phyloP scores from a whole-genome alignment of 2,888 invertebrate species.

The Patella caerulea region DNA sequence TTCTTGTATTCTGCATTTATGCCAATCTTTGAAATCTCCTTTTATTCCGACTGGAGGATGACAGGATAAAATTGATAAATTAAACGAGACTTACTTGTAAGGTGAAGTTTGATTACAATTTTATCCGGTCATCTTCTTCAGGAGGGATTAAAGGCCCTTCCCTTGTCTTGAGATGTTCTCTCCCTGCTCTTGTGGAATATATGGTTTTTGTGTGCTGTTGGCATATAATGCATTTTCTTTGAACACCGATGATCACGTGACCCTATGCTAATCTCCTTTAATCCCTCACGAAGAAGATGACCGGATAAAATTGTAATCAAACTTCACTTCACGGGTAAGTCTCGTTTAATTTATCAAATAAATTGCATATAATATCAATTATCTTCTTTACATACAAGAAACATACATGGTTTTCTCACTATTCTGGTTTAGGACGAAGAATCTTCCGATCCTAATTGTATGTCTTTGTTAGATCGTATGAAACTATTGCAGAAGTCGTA shows the following conservation, averaged over 20 bases:
- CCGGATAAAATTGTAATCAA: conserved; percentile 6
- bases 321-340: neutral
- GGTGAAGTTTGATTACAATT: conserved; percentile 2
- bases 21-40: neutral
- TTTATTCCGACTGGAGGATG: neutral
- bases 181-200: neutral
- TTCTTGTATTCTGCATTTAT: neutral
- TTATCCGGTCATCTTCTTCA: conserved; percentile 1
- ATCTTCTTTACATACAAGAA: too few species aligned
- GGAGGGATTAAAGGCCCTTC: conserved; percentile 3
- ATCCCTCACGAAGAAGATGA: conserved; percentile 5
- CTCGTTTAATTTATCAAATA: neutral
- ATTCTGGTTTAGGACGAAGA: too few species aligned
- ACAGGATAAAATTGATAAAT: neutral
- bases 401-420: too few species aligned
- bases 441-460: too few species aligned
- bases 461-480: too few species aligned
- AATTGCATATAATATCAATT: too few species aligned
- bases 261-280: neutral
- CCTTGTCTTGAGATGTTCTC: neutral
- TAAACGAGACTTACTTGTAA: neutral
- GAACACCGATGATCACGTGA: conserved; percentile 1
- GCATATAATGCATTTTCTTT: neutral
- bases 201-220: neutral
- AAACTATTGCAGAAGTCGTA: too few species aligned